Percentiles rank a stretch among this genome's conserved stretches.
Evolutionary conservation across 2,113 vertebrate species (phyloP).

Genomic region (Oophaga pumilio): DNA sequence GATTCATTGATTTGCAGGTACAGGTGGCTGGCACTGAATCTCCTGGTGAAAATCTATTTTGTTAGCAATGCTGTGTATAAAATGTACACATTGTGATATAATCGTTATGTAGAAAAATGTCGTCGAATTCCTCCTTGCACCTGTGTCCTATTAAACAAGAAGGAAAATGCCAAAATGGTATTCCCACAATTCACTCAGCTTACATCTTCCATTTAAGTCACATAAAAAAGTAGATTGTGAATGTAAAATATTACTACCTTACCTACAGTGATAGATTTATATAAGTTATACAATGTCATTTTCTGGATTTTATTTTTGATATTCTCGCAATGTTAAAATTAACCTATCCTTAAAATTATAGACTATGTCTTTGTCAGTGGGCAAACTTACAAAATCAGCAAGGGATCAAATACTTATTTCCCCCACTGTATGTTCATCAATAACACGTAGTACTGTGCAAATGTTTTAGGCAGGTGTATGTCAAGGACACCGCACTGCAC

Average conservation of each 20-base stretch:
- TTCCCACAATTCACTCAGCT: constrained; percentile 13
- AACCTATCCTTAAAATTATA: no score
- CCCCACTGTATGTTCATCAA: no score
- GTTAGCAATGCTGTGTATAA: neutral
- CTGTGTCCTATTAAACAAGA: constrained; percentile 18
- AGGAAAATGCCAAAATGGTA: neutral
- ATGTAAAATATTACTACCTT: neutral
- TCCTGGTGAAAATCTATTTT: neutral
- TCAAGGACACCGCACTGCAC: no score
- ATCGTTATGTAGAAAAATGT: neutral
- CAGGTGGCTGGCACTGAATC: neutral
- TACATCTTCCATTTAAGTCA: neutral
- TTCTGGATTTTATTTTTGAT: no score
- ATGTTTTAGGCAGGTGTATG: no score
- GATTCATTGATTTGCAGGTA: constrained; percentile 1
- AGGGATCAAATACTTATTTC: no score
- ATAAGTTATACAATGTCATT: no score
- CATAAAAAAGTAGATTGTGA: neutral
- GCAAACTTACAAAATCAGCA: no score
- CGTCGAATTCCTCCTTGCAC: neutral
- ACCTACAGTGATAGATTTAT: no score
- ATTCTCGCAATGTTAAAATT: no score
- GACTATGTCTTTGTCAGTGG: no score
- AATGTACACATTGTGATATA: neutral
- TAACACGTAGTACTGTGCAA: no score